These are phyloP conservation scores for Patella pellucida DNA, from an alignment of 2,888 invertebrate genomes.

Conservation along the genomic window DNA sequence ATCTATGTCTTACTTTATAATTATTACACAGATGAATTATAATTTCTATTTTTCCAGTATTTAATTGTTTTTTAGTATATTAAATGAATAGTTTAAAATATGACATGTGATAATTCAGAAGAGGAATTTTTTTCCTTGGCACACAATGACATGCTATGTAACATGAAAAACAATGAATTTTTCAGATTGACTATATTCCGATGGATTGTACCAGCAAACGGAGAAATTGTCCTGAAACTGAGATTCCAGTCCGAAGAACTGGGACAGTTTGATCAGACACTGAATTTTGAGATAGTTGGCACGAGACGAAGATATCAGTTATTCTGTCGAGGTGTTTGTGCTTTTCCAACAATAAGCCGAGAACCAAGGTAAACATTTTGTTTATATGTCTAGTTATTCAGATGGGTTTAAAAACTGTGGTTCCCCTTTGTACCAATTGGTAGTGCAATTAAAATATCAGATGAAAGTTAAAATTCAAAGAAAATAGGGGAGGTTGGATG, in stretches of 20 bases:
- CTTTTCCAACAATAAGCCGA: slow-evolving; percentile 70
- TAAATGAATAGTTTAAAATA: too few relatives aligned
- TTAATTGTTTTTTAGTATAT: too few relatives aligned
- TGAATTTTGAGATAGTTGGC: slow-evolving; percentile 71
- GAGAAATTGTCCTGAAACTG: slow-evolving; percentile 64
- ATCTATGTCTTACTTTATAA: too few relatives aligned
- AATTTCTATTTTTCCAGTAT: too few relatives aligned
- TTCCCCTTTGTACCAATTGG: background rate
- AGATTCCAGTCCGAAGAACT: slow-evolving; percentile 70
- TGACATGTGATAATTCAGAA: too few relatives aligned
- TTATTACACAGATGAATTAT: too few relatives aligned
- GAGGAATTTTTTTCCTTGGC: too few relatives aligned
- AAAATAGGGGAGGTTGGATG: too few relatives aligned
- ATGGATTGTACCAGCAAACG: slow-evolving; percentile 70
- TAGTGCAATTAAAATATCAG: background rate
- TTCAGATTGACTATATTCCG: slow-evolving; percentile 66
- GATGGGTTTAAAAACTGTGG: background rate
- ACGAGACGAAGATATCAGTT: slow-evolving; percentile 70
- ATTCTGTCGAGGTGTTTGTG: slow-evolving; percentile 70
- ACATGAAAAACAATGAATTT: background rate
- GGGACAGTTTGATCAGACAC: slow-evolving; percentile 71
- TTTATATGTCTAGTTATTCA: background rate
- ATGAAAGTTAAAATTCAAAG: too few relatives aligned
- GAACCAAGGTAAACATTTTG: slow-evolving; percentile 65
- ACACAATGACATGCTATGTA: too few relatives aligned